Base-by-base conservation (phyloP, 2,797 vertebrate species). In the Peromyscus eremicus region DNA sequence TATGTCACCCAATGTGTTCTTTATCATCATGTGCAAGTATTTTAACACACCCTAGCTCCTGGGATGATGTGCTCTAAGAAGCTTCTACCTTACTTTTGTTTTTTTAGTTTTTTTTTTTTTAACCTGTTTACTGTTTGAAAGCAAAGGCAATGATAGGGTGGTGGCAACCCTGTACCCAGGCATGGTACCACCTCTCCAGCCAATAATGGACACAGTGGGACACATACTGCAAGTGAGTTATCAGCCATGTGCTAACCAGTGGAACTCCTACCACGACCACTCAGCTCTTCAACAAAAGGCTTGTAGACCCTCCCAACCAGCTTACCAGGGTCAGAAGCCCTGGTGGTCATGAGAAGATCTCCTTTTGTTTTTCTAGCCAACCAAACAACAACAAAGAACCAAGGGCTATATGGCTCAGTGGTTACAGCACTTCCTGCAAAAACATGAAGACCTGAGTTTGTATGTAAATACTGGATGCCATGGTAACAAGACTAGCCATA, bases 221-320 rank as follows among this genome's bases (percentile, higher is more conserved):
- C 14, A 62, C 11, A 55, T 46, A 43, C 5, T 2, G 1, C 3
- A 27, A 77, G n/a, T 0, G 4, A 73, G 21, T 11, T 4, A 55
- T 3, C 0, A 8, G 55, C 27, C 1, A 6, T 49, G 32, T 23
- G 21, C 1, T 21, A 57, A n/a, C 13, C 32, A 0, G 37, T 3
- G 2, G 21, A 14, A 55, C 43, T 55, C 75, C 13, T 1, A 2
- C 16, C 43, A 6, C 1, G 27, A 60, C 4, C 0, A 2, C 16
- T 29, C 32, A 34, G 34, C 40, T n/a, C 70, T n/a, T 3, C 16
- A 16, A 43, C 13, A 25, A 71, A 46, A 23, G 25, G 46, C 37
- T 71, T 49, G 5, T 1, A 6, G 17, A 52, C n/a, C n/a, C 46
- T 68, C 88, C 82, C 40, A n/a, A 29, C 34, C 27, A 12, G 5